Percentiles rank a stretch among this genome's conserved stretches.
These are phyloP conservation scores for Hemiscyllium ocellatum DNA, from an alignment of 2,113 vertebrate species.

Conservation along the genomic window DNA sequence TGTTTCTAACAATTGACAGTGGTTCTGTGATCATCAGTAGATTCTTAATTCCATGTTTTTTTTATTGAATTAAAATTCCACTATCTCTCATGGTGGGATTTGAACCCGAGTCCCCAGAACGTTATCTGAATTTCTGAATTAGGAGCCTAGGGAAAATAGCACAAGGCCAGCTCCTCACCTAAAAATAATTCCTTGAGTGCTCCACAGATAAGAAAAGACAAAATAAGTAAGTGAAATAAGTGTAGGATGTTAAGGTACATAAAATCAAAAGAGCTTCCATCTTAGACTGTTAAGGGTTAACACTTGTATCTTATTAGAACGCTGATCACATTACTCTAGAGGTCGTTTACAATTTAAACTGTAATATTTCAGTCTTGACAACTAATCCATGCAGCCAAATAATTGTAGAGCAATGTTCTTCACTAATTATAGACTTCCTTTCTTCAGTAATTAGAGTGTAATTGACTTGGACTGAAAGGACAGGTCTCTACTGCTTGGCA, in stretches of 20 bases:
- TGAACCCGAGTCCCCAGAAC: too few species aligned
- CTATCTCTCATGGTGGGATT: too few species aligned
- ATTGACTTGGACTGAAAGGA: slow-evolving; percentile 31
- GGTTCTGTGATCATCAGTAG: too few species aligned
- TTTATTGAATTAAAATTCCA: too few species aligned
- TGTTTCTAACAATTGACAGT: too few species aligned
- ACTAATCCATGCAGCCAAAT: slow-evolving; percentile 33
- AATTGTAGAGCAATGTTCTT: slow-evolving; percentile 34
- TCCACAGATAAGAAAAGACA: not conserved
- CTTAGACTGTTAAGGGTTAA: not conserved
- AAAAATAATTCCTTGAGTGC: not conserved
- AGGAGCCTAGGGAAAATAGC: too few species aligned
- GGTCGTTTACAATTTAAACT: slow-evolving; percentile 37
- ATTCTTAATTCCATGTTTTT: too few species aligned
- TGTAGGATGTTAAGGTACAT: not conserved
- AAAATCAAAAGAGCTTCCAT: not conserved
- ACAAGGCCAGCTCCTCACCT: too few species aligned
- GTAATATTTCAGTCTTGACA: slow-evolving; percentile 37
- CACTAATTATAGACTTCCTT: slow-evolving; percentile 37
- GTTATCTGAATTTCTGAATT: too few species aligned
- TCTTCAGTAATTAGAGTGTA: slow-evolving; percentile 36
- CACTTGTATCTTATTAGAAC: not conserved
- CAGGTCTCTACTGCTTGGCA: slow-evolving; percentile 28
- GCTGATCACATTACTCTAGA: slow-evolving; percentile 30
- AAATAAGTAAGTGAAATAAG: not conserved